Evolutionary conservation across 2,888 invertebrate species (phyloP), one percentile per base, ranked within the genome.

Genomic region (Chalcosyrphus nemorum): DNA sequence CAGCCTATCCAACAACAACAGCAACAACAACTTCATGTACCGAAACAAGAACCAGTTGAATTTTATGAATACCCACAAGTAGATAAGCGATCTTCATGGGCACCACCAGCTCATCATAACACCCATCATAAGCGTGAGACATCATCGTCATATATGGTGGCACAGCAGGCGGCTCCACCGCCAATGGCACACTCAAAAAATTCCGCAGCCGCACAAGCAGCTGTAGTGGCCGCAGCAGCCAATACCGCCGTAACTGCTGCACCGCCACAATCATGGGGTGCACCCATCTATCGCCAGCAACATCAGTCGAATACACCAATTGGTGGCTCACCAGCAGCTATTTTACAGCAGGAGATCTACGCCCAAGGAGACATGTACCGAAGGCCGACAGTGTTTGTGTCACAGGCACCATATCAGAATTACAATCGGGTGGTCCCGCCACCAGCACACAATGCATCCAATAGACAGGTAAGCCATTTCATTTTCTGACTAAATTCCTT

Each of bases 351-450:
- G 38, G 92, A 92, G 56, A 90, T 91, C 45, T 92, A 91, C 76
- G 88, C 89, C 21, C 91, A 91, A 80, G 90, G 94, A 89, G 93
- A 94, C 59, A 92, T 94, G 86, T 96, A 94, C 91, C 93, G 94
- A 87, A 93, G 94, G 13, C 94, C 94, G 52, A 93, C 94, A 50
- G 95, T 95, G 52, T 95, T 95, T 89, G 95, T 95, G 47, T 94
- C 95, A 1, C 92, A 92, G 87, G 90, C 91, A 56, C 91, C 92
- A 32, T 91, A 91, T 43, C 91, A 91, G 61, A 90, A 90, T 38
- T 89, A 89, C 66, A 92, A 91, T 86, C 89, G 91, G 7, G 91
- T 92, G 50, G 91, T 91, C 13, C 92, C 92, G 43, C 92, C 92
- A 38, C 92, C 92, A 19, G 92, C 92, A 13, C 92, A 92, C 86